A percentile compares a stretch with the other conserved stretches of the same genome.
Evolutionary conservation across 2,113 vertebrate species (phyloP).

Genomic region (Micronisus gabar): DNA sequence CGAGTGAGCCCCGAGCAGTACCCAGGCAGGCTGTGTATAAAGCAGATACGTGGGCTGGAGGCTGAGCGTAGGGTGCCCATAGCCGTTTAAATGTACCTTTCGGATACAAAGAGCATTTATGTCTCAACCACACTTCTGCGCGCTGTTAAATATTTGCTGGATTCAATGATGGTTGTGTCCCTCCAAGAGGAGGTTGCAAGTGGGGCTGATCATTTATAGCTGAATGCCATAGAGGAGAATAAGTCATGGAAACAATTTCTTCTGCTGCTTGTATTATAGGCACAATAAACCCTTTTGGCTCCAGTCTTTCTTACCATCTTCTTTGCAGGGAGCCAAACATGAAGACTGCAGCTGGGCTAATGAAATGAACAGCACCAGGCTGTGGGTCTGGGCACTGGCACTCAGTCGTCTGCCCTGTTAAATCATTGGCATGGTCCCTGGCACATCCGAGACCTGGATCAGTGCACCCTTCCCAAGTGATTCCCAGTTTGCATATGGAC

Average conservation of each 20-base stretch:
- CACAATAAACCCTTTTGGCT: not conserved
- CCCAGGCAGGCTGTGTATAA: not conserved
- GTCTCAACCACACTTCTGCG: not conserved
- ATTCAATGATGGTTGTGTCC: not conserved
- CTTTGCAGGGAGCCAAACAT: not conserved
- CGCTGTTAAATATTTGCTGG: not conserved
- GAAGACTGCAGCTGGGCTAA: not conserved
- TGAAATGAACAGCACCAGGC: not conserved
- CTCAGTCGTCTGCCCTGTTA: not conserved
- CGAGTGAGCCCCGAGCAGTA: not conserved
- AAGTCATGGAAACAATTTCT: not conserved
- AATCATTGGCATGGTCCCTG: not conserved
- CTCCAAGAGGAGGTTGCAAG: not conserved
- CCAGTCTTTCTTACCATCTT: not conserved
- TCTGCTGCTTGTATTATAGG: not conserved
- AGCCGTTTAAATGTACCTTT: not conserved
- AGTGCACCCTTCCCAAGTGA: not conserved
- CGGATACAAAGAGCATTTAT: not conserved
- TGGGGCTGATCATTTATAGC: not conserved
- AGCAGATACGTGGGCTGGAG: not conserved
- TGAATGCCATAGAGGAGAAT: not conserved
- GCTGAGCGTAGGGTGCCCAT: not conserved
- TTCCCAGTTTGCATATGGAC: not conserved
- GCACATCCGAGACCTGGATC: not conserved
- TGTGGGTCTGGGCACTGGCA: not conserved